Conservation (phyloP, 2,113 vertebrate species). For the Scomber colias region DNA sequence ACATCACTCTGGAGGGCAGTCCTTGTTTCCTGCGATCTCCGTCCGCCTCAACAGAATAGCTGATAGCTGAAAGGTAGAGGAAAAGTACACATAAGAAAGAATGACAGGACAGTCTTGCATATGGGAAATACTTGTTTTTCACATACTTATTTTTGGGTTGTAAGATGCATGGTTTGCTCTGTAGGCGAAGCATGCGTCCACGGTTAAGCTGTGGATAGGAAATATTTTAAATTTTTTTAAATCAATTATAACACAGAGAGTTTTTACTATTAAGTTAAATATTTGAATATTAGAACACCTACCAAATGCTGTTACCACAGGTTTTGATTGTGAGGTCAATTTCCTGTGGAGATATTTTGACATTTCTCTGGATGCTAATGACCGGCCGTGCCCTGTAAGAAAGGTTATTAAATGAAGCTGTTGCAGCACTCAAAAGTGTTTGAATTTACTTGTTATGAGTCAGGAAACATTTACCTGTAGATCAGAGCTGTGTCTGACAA, state of each 20-base stretch:
- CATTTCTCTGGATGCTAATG: constrained; percentile 87
- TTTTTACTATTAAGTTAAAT: constrained; percentile 4
- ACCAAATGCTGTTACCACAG: constrained; percentile 90
- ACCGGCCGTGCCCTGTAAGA: constrained; percentile 90
- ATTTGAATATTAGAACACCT: constrained; percentile 40
- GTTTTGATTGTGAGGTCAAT: constrained; percentile 83
- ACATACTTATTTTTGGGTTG: constrained; percentile 92
- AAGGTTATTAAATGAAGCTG: constrained; percentile 19
- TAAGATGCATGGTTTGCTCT: constrained; percentile 88
- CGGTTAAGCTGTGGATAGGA: constrained; percentile 86
- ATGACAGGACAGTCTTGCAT: background rate
- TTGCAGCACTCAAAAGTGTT: constrained; percentile 10
- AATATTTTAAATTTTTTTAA: constrained; percentile 24
- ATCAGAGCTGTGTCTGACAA: constrained; percentile 92
- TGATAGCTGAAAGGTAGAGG: constrained; percentile 81
- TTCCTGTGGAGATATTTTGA: constrained; percentile 88
- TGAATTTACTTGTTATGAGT: background rate
- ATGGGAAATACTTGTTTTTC: background rate
- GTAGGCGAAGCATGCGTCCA: constrained; percentile 92
- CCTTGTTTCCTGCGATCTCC: constrained; percentile 87
- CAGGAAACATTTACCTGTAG: constrained; percentile 86
- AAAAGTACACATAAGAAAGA: constrained; percentile 2
- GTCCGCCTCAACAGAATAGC: constrained; percentile 90
- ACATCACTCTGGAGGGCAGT: constrained; percentile 87
- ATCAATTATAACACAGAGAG: background rate